Evolutionary conservation across 2,797 vertebrate species (phyloP), one percentile per base, ranked within the genome.

Genomic region (Coregonus suidteri): DNA sequence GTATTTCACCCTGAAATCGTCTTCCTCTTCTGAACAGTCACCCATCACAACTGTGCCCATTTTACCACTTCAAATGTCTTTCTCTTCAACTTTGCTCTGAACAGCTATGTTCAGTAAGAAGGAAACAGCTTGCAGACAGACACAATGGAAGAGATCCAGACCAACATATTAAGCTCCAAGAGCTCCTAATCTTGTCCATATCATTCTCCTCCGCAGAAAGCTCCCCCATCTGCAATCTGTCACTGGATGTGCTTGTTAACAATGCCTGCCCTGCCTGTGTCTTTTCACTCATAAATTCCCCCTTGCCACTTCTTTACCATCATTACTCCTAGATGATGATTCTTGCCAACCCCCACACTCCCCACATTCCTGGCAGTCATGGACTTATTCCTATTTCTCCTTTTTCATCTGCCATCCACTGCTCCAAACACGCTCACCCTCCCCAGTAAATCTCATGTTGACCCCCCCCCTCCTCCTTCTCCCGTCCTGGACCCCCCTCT

Each of bases 221-320:
- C 6, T 31, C 16, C 71, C 41, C 30, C 52, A 73, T 56, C 52
- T 73, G 71, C 52, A 35, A 73, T 73, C 53, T 73, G 71, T 35
- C 71, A 31, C 71, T 56, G 52, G 52, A 73, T 73, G 59, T 73
- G 71, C 71, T 59, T 73, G 52, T 54, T 73, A 73, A 73, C 71
- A 73, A 56, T 7, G 52, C 68, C 68, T 62, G 53, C 3, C 35
- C 31, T 62, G 35, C 15, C 47, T 41, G 68, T 62, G 67, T 71
- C 67, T 71, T 53, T 41, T 41, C 65, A 30, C 67, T 73, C 71
- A 73, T 59, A 73, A 73, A 54, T 73, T 16, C 52, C 71, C 54
- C 25, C 37, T 31, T 20, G 31, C 59, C 34, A 15, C 34, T 16
- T 30, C 25, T 37, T 52, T 20, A n/a, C 31, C 75, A 41, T 69